Evolutionary conservation across 2,113 vertebrate genomes (phyloP).

Genomic region (Syrmaticus mikado): DNA sequence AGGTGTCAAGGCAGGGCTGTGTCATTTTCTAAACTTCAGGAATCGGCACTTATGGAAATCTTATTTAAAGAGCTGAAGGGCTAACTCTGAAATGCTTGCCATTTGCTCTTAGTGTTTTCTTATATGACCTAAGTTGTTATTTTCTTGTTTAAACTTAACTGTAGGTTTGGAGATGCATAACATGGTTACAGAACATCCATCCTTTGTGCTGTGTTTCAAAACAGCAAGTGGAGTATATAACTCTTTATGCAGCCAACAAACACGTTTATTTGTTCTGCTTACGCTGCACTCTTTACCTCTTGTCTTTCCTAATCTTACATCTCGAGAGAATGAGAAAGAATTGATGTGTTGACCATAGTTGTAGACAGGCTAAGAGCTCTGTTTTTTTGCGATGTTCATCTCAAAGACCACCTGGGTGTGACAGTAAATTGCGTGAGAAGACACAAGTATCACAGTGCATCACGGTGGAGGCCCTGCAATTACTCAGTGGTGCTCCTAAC

Average conservation of each 20-base stretch:
- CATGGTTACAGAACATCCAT: fast-evolving
- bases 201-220: neutral
- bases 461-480: neutral
- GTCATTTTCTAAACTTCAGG: conserved; percentile 10
- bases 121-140: neutral
- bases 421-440: neutral
- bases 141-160: neutral
- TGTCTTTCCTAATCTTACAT: neutral
- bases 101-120: neutral
- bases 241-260: neutral
- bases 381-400: neutral
- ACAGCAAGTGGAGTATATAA: neutral
- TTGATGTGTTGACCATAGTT: fast-evolving
- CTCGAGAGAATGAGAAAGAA: neutral
- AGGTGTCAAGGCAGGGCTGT: conserved; percentile 24
- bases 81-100: neutral
- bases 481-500: neutral
- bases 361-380: neutral
- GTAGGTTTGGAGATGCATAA: neutral
- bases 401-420: neutral
- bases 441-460: neutral
- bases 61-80: neutral
- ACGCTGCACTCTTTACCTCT: neutral
- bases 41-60: neutral
- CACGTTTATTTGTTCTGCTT: neutral